phyloP scores from a whole-genome alignment of 2,797 vertebrate species.

The Alauda arvensis region DNA sequence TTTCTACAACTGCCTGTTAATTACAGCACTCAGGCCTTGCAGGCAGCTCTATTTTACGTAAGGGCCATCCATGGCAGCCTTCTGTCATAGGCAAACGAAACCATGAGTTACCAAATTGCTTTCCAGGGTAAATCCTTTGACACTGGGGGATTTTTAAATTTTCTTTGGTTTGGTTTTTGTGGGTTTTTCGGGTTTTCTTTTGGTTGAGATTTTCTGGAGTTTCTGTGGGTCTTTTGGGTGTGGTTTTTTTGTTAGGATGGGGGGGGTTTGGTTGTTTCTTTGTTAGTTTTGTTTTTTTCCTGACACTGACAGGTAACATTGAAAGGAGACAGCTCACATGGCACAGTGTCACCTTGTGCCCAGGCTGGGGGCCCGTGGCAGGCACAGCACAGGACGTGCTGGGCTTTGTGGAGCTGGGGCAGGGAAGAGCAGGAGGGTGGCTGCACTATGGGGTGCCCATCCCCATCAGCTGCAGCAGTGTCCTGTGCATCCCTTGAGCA shows the following conservation, averaged over 20 bases:
- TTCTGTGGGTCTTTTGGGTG: too few relatives aligned
- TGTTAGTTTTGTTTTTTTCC: background rate
- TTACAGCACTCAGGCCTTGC: slow-evolving; percentile 8
- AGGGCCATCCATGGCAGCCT: background rate
- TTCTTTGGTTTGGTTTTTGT: background rate
- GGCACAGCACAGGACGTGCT: rapidly evolving
- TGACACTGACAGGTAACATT: background rate
- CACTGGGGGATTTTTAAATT: background rate
- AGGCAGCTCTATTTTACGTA: slow-evolving; percentile 16
- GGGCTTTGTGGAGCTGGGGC: background rate
- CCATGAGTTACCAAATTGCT: background rate
- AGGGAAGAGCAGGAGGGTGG: background rate
- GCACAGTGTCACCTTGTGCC: rapidly evolving
- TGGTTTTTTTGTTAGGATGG: background rate
- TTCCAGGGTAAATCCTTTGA: background rate
- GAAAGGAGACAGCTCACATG: background rate
- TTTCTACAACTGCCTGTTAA: slow-evolving; percentile 36
- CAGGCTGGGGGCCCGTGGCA: background rate
- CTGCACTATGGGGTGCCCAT: background rate
- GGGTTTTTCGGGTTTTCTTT: background rate
- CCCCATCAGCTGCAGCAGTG: background rate
- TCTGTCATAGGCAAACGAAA: background rate
- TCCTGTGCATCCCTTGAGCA: background rate
- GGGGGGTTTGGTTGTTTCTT: background rate
- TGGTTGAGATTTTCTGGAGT: background rate